Percentiles rank a stretch among this genome's conserved stretches.
phyloP scores from a whole-genome alignment of 2,113 vertebrate species.

The Crotalus helleri region DNA sequence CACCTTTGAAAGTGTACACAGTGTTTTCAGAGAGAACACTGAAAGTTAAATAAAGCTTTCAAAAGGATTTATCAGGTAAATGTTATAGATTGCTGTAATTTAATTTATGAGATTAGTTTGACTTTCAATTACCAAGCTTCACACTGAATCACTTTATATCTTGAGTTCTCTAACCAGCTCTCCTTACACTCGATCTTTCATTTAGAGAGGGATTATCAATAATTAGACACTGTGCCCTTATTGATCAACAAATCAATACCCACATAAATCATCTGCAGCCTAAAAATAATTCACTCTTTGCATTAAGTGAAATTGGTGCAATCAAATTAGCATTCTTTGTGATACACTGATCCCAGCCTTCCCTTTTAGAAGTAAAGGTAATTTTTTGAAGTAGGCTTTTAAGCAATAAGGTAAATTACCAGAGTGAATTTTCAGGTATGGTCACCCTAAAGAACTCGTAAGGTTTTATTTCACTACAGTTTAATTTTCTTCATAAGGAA shows the following conservation, averaged over 20 bases:
- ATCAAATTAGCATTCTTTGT: slow-evolving; percentile 68
- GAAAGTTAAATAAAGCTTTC: slow-evolving; percentile 74
- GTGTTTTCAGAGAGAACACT: slow-evolving; percentile 37
- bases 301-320: slow-evolving; percentile 61
- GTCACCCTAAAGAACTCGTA: not conserved
- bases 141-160: slow-evolving; percentile 76
- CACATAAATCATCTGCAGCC: slow-evolving; percentile 75
- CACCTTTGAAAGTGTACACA: slow-evolving; percentile 15
- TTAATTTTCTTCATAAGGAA: not conserved
- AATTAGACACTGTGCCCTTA: slow-evolving; percentile 79
- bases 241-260: slow-evolving; percentile 77
- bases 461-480: not conserved
- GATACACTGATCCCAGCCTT: slow-evolving; percentile 13
- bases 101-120: slow-evolving; percentile 81
- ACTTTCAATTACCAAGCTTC: slow-evolving; percentile 79
- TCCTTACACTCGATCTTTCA: slow-evolving; percentile 77
- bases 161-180: slow-evolving; percentile 71
- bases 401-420: not conserved
- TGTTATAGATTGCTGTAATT: slow-evolving; percentile 78
- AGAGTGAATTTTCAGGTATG: not conserved
- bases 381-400: not conserved
- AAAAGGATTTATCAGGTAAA: slow-evolving; percentile 75
- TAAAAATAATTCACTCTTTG: slow-evolving; percentile 75
- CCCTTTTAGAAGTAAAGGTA: slow-evolving; percentile 12
- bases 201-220: slow-evolving; percentile 81